Evolutionary conservation across 2,113 vertebrate genomes (phyloP).

Genomic region (Larimichthys polyactis): DNA sequence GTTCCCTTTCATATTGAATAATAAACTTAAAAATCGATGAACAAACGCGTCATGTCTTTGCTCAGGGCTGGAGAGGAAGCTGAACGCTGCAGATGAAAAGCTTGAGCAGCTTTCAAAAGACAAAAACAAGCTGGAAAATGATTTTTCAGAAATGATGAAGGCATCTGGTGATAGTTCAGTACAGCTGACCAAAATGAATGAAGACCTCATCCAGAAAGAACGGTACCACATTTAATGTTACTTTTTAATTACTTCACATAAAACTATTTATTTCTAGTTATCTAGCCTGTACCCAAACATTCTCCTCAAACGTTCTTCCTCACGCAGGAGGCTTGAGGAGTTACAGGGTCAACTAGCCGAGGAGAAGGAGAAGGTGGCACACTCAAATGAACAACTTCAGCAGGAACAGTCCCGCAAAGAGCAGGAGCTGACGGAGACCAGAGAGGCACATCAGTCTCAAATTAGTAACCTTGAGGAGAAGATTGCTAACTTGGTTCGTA

Average conservation of each 20-base stretch:
- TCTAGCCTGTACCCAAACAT: not conserved
- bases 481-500: conserved; percentile 87
- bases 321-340: conserved; percentile 89
- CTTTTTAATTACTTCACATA: not conserved
- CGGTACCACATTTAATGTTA: conserved; percentile 79
- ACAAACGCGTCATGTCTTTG: not conserved
- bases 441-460: conserved; percentile 83
- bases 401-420: conserved; percentile 85
- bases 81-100: conserved; percentile 88
- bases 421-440: conserved; percentile 83
- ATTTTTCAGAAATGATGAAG: conserved; percentile 93
- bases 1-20: not conserved
- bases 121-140: conserved; percentile 92
- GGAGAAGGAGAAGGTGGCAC: conserved; percentile 85
- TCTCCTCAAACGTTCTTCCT: not conserved
- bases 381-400: conserved; percentile 84
- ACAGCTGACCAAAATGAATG: conserved; percentile 93
- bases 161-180: conserved; percentile 94
- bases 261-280: not conserved
- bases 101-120: conserved; percentile 88
- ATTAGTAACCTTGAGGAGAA: conserved; percentile 84
- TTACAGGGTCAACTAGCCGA: conserved; percentile 88
- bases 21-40: not conserved
- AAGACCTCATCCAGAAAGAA: conserved; percentile 91
- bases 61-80: conserved; percentile 89